Evolutionary conservation across 2,797 vertebrate genomes (phyloP).

Genomic region (Sparus aurata): DNA sequence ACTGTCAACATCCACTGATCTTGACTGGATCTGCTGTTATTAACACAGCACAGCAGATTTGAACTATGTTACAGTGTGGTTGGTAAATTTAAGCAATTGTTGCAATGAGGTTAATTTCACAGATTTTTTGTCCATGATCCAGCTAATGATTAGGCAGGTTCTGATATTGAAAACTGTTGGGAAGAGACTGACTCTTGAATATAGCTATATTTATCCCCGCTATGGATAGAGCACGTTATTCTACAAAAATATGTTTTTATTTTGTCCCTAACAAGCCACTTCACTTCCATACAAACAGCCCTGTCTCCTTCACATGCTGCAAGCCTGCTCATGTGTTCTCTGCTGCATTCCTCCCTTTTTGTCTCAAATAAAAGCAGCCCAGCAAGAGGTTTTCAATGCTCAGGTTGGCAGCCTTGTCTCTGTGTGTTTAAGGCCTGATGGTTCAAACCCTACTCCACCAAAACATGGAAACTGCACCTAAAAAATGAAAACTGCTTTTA

Average conservation of each 20-base stretch:
- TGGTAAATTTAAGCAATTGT: not conserved
- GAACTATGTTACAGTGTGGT: not conserved
- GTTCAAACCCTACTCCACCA: not conserved
- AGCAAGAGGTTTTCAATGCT: not conserved
- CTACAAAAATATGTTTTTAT: not conserved
- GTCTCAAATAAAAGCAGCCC: constrained; percentile 13
- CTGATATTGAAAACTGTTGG: not conserved
- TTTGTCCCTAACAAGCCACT: not conserved
- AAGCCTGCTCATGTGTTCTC: constrained; percentile 28
- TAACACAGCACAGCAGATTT: not conserved
- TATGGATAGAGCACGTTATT: not conserved
- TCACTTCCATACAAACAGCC: not conserved
- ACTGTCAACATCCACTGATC: not conserved
- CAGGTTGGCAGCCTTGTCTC: not conserved
- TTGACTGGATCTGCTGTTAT: not conserved
- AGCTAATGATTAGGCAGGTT: no score
- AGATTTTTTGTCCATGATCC: not conserved
- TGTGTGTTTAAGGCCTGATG: constrained; percentile 3
- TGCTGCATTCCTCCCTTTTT: constrained; percentile 43
- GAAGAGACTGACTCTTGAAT: not conserved
- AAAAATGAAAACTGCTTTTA: no score
- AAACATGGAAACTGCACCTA: no score
- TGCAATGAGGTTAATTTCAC: not conserved
- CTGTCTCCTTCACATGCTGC: constrained; percentile 17
- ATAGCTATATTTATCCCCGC: not conserved